phyloP scores from a whole-genome alignment of 2,797 vertebrate genomes.

The Onychomys torridus region DNA sequence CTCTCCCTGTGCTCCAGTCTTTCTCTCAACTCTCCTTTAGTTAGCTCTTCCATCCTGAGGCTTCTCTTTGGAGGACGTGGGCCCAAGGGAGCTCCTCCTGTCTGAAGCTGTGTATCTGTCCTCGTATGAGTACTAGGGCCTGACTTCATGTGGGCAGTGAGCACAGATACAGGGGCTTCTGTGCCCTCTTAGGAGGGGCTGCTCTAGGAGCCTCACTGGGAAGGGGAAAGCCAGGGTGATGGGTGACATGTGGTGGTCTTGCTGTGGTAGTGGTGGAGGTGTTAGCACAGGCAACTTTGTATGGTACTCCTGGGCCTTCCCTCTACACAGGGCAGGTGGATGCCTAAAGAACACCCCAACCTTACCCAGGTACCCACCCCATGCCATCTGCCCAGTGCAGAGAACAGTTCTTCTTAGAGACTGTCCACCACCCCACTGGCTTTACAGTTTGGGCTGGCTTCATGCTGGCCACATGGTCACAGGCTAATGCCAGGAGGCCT shows the following conservation, averaged over 20 bases:
- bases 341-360: not conserved
- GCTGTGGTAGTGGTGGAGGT: too few species aligned
- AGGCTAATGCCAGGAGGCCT: not conserved
- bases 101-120: not conserved
- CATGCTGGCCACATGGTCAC: accelerated
- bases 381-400: not conserved
- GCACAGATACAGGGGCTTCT: not conserved
- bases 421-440: not conserved
- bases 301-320: not conserved
- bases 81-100: not conserved
- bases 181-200: not conserved
- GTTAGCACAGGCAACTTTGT: not conserved
- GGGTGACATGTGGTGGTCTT: not conserved
- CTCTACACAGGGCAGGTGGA: not conserved
- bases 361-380: not conserved
- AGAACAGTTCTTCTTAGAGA: not conserved
- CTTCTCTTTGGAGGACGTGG: not conserved
- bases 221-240: not conserved
- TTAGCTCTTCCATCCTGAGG: not conserved
- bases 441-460: not conserved
- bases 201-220: not conserved
- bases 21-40: conserved; percentile 50
- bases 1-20: conserved; percentile 69
- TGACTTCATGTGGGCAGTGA: not conserved
- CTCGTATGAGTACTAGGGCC: not conserved